A percentile compares a stretch with the other conserved stretches of the same genome.
Evolutionary conservation across 2,797 vertebrate genomes (phyloP).

Genomic region (Hydrolagus colliei): DNA sequence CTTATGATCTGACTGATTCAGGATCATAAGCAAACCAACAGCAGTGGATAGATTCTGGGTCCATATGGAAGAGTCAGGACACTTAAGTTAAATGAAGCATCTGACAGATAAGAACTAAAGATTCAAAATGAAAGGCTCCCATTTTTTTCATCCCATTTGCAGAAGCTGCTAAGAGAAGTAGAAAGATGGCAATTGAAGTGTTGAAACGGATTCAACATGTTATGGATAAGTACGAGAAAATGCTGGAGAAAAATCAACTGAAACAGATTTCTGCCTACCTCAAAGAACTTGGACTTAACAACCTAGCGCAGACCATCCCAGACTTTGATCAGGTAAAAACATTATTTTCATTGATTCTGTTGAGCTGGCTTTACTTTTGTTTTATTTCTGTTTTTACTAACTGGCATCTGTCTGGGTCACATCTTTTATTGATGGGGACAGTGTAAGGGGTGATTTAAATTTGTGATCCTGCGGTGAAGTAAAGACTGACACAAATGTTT

Average conservation of each 20-base stretch:
- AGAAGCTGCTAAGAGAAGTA: conserved; percentile 39
- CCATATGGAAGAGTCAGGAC: too few relatives aligned
- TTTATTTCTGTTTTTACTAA: neutral
- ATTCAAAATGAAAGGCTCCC: neutral
- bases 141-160: conserved; percentile 12
- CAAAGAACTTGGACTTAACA: conserved; percentile 45
- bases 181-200: conserved; percentile 41
- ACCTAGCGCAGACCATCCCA: conserved; percentile 38
- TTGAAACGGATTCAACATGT: conserved; percentile 47
- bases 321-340: conserved; percentile 26
- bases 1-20: too few relatives aligned
- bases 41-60: too few relatives aligned
- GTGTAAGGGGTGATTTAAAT: too few relatives aligned
- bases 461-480: too few relatives aligned
- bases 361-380: neutral
- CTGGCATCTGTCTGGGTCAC: neutral
- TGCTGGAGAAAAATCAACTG: conserved; percentile 39
- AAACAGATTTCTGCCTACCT: conserved; percentile 39
- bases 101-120: neutral
- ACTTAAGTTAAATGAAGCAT: too few relatives aligned
- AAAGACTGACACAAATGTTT: too few relatives aligned
- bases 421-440: too few relatives aligned
- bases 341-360: too few relatives aligned
- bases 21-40: too few relatives aligned
- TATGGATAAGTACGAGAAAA: conserved; percentile 42